Evolutionary conservation across 92 coral and sea anemone species (phyloP), one percentile per base, ranked within the genome.

Genomic region (Montipora capitata): DNA sequence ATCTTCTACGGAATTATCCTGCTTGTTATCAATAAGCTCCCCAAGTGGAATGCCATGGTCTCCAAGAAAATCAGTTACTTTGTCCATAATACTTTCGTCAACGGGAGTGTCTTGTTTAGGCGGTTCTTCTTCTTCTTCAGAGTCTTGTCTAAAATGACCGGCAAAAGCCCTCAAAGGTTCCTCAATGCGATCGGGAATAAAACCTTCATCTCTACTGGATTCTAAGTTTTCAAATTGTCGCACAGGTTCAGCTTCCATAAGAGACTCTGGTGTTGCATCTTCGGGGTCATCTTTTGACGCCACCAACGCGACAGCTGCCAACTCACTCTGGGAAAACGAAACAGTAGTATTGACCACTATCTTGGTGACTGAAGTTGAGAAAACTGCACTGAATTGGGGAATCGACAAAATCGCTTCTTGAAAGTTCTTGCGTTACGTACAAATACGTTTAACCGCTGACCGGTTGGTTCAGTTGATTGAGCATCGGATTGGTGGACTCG

Each of bases 1-100:
- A 69, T 68, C 85, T 38, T 39, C 67, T 14, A 0, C 85, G 51
- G 85, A 4, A 39, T 11, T 14, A n/a, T 68, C 77, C 48, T 52
- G 16, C 49, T 54, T 81, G 7, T 68, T 54, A 40, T 54, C 45
- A n/a, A 81, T 59, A 11, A 68, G 35, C 4, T 68, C 52, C 4
- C 51, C 68, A 0, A 81, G 20, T 35, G 77, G 57, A 15, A 81
- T 68, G 4, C 77, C 85, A 39, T 16, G 40, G 45, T 68, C 77
- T 10, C 85, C 85, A 8, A 68, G 77, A 40, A 81, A 54, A 52
- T 81, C 67, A 35, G 65, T 49, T 2, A 68, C 48, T 20, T 81
- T 18, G 15, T 67, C 43, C 10, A 49, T 41, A 44, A 81, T 39
- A 15, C 42, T 3, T n/a, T 81, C 85, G 2, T 68, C 67, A 15